Evolutionary conservation across 64 coral and sea anemone species (phyloP).

Genomic region (Stichodactyla helianthus): DNA sequence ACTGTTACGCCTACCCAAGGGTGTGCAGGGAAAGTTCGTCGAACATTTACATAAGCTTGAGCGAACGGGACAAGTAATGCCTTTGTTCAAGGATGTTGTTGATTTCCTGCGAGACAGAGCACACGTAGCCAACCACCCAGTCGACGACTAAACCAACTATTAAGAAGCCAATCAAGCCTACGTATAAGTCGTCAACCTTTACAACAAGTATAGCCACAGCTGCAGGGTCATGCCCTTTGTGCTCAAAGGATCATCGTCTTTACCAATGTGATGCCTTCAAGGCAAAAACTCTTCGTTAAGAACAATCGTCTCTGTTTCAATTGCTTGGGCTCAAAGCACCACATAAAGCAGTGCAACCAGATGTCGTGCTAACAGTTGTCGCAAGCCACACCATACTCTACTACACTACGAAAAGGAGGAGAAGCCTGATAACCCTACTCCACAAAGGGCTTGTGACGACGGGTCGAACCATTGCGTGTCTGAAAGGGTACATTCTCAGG

Average conservation of each 20-base stretch:
- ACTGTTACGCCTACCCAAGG: background rate
- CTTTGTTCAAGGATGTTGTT: slow-evolving; percentile 11
- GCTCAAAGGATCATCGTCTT: background rate
- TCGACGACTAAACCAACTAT: background rate
- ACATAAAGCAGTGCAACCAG: slow-evolving; percentile 18
- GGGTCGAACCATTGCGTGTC: background rate
- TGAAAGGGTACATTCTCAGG: background rate
- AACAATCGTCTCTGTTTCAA: slow-evolving; percentile 42
- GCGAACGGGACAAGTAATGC: slow-evolving; percentile 1
- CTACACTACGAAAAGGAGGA: slow-evolving; percentile 24
- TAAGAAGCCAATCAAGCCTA: background rate
- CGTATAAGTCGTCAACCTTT: background rate
- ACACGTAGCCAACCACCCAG: slow-evolving; percentile 40
- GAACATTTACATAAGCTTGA: slow-evolving; percentile 19
- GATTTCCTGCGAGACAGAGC: slow-evolving; percentile 54
- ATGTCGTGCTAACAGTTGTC: slow-evolving; percentile 25
- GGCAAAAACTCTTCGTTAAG: slow-evolving; percentile 15
- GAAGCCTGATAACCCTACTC: background rate
- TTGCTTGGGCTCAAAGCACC: slow-evolving; percentile 37
- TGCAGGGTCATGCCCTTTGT: background rate
- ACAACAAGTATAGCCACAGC: background rate
- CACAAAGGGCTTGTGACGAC: background rate
- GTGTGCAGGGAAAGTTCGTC: slow-evolving; percentile 5
- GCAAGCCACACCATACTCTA: slow-evolving; percentile 44
- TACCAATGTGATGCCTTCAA: slow-evolving; percentile 41